These are phyloP conservation scores for Petroica traversi DNA, from an alignment of 2,113 vertebrate species.

Conservation along the genomic window DNA sequence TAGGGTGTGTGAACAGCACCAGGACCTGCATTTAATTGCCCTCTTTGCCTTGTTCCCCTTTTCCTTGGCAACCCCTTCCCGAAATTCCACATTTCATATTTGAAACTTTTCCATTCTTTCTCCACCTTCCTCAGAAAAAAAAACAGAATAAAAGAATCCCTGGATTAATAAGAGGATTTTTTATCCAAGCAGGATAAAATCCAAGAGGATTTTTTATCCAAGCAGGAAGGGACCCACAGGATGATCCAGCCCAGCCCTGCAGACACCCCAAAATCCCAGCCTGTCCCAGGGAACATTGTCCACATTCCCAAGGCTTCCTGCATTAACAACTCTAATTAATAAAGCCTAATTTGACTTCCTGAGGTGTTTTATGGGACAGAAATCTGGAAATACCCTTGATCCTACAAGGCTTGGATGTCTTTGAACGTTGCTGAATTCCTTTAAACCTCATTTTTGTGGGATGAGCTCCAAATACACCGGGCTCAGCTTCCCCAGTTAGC, in stretches of 20 bases:
- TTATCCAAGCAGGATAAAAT: not conserved
- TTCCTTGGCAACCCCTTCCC: not conserved
- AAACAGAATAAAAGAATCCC: not conserved
- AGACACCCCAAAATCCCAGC: not conserved
- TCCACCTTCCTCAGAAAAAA: not conserved
- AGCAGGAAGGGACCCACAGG: not conserved
- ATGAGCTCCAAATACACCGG: not conserved
- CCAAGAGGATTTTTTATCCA: not conserved
- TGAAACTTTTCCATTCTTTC: not conserved
- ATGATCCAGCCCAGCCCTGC: not conserved
- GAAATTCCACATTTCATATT: not conserved
- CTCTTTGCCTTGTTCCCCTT: not conserved
- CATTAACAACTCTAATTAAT: not conserved
- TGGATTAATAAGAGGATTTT: not conserved
- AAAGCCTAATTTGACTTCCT: not conserved
- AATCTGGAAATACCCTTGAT: not conserved
- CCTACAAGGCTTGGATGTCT: not conserved
- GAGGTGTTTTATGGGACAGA: not conserved
- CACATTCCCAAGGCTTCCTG: not conserved
- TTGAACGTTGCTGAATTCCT: rapidly evolving
- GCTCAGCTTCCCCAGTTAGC: not conserved
- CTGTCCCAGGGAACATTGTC: rapidly evolving
- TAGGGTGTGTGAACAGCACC: not conserved
- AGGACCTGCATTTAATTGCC: not conserved
- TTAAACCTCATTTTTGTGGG: not conserved